Base-by-base conservation (phyloP, 2,113 vertebrate genomes). In the Empidonax alnorum region DNA sequence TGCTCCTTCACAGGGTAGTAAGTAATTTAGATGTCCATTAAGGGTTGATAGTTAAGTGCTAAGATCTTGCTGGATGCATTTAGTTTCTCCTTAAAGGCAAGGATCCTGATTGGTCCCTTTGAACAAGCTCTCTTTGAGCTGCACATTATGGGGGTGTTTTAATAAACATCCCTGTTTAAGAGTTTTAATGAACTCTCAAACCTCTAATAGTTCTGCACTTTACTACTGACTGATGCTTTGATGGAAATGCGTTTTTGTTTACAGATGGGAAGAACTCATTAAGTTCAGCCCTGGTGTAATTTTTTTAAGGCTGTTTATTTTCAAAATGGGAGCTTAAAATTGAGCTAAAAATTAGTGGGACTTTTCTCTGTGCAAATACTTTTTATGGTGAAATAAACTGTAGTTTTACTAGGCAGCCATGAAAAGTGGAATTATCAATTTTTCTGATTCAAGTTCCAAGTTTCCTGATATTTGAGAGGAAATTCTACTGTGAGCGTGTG, bases 11-110 rank as follows among this genome's bases (percentile, higher is more conserved):
- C 49, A 55, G 67, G 37, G 13, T 61, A 83, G 71, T 78, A 63
- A 95, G 81, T 89, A 50, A 85, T 93, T 92, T n/a, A 76, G 74
- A n/a, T 76, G 44, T 65, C 37, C 67, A 79, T 83, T 90, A 86
- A 65, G 71, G 63, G 53, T 72, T 88, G 74, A 33, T 84, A 86
- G 94, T 69, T 95, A 84, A 92, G 69, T 0, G 18, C 39, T 49
- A 42, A 87, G 73, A 52, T 87, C 61, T 91, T 82, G 44, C 84
- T 77, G 28, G 87, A 41, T 91, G 69, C n/a, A 5, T 84, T 94
- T 95, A 59, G 76, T 91, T 81, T 87, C 69, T 81, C 77, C 74
- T 85, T 41, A 63, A 82, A 93, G 65, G 39, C 0, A 0, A 71
- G 39, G 52, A 67, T 63, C 53, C 55, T 46, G 22, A 62, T 71